Percentiles rank a stretch among this genome's conserved stretches.
Conservation (phyloP, 2,888 invertebrate species). For the Calameuta pallipes region DNA sequence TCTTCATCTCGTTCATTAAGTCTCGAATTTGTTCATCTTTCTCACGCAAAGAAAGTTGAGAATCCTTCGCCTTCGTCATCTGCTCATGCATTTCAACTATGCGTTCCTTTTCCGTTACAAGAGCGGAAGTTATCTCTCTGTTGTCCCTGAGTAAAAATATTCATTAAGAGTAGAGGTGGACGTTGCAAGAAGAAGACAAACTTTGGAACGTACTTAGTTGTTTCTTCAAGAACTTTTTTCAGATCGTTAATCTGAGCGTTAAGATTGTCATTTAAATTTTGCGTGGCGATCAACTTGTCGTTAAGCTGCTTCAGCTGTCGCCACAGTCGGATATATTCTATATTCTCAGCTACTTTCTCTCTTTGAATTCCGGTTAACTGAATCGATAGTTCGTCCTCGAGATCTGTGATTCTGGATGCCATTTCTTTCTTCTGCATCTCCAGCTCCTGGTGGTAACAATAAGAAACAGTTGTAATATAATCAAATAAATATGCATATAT, state of each 20-base stretch:
- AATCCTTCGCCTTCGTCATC: slow-evolving; percentile 39
- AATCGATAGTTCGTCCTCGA: slow-evolving; percentile 50
- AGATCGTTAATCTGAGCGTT: slow-evolving; percentile 48
- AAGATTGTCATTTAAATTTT: slow-evolving; percentile 47
- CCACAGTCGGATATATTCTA: slow-evolving; percentile 60
- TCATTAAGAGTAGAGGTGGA: not conserved
- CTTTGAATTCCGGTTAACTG: slow-evolving; percentile 44
- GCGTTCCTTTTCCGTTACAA: slow-evolving; percentile 48
- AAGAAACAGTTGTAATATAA: not conserved
- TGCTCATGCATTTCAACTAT: slow-evolving; percentile 48
- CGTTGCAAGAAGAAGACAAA: not conserved
- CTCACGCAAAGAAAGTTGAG: slow-evolving; percentile 44
- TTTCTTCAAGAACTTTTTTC: slow-evolving; percentile 49
- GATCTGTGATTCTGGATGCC: slow-evolving; percentile 42
- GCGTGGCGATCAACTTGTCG: slow-evolving; percentile 49
- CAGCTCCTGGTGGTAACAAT: slow-evolving; percentile 40
- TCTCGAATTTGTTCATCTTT: slow-evolving; percentile 57
- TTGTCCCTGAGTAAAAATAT: slow-evolving; percentile 40
- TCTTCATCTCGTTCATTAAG: slow-evolving; percentile 50
- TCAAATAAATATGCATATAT: not conserved
- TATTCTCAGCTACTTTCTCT: slow-evolving; percentile 58
- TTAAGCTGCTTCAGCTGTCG: slow-evolving; percentile 57
- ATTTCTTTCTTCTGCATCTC: slow-evolving; percentile 52
- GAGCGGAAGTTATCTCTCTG: slow-evolving; percentile 39
- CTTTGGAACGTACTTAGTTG: slow-evolving; percentile 41